Base-by-base conservation (phyloP, 2,888 invertebrate genomes). In the Drepana falcataria region DNA sequence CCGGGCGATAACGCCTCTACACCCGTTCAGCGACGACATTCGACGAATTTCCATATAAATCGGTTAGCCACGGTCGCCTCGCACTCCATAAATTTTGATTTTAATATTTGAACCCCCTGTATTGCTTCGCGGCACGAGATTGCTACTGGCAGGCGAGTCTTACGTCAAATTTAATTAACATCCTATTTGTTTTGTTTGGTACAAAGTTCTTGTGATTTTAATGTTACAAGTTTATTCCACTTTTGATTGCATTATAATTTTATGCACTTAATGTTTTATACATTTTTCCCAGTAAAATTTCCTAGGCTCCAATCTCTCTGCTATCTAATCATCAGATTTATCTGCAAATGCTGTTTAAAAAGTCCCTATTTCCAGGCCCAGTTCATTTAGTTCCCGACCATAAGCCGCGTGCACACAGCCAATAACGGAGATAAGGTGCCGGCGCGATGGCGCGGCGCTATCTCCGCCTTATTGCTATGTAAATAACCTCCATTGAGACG, bases 71-170 rank as follows among this genome's bases (percentile, higher is more conserved):
- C 87, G 85, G 80, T 72, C 73, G 68, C 65, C 64, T 85, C 82
- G 82, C 87, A 87, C 81, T 82, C 85, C 87, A 85, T 91, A 89
- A 87, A 90, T 88, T 87, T 81, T 81, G 77, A 85, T 88, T 89
- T 87, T 87, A 87, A 87, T 89, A 88, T 88, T 82, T 71, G 73
- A 64, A 77, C 73, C 79, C 73, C 74, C 66, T 64, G 58, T 58
- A 62, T 64, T 71, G 60, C 67, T 69, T 66, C 65, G 66, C 68
- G 65, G 66, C 53, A 63, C 61, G 63, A 68, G 58, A 63, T 56
- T 59, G 59, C 48, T 48, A 48, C 35, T 54, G 54, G 60, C 64
- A 66, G 21, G 21, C 21, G 21, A 21, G 21, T 59, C 63, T 65
- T 65, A 61, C 65, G 73, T 74, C 75, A 71, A 77, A 75, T 77